Conservation (phyloP, 2,797 vertebrate genomes). For the Molossus alvarezi region DNA sequence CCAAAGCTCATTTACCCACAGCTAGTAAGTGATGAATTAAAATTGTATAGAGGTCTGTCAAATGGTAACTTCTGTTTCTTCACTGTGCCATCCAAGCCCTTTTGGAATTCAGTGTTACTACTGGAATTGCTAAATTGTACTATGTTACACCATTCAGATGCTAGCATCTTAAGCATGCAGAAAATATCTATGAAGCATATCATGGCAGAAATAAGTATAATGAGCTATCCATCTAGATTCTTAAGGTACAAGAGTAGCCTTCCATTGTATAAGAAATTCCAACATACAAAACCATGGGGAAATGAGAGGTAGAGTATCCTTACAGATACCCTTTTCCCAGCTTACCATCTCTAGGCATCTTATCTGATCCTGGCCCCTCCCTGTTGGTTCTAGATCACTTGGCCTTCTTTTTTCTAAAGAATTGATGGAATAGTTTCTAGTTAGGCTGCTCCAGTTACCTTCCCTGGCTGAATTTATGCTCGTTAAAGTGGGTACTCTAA, state of each 20-base stretch:
- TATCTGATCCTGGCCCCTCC: not conserved
- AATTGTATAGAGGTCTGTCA: not conserved
- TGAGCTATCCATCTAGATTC: not conserved
- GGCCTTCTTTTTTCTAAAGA: not conserved
- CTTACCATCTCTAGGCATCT: not conserved
- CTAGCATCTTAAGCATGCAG: not conserved
- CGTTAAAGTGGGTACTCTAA: not conserved
- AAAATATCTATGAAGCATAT: not conserved
- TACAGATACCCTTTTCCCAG: not conserved
- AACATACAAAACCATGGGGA: not conserved
- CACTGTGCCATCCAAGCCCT: not conserved
- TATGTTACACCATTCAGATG: not conserved
- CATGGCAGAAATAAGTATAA: not conserved
- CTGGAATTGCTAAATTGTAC: not conserved
- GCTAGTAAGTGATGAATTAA: not conserved
- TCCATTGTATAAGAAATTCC: not conserved
- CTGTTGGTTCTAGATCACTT: not conserved
- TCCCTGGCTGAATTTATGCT: not conserved
- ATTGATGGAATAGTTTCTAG: not conserved
- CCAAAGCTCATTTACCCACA: not conserved
- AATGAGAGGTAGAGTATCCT: not conserved
- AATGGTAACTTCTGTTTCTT: not conserved
- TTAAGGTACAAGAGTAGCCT: not conserved
- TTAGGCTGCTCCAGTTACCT: not conserved
- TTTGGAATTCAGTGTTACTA: not conserved